A percentile compares a stretch with the other conserved stretches of the same genome.
Evolutionary conservation across 2,797 vertebrate genomes (phyloP).

Genomic region (Phalanger gymnotis): DNA sequence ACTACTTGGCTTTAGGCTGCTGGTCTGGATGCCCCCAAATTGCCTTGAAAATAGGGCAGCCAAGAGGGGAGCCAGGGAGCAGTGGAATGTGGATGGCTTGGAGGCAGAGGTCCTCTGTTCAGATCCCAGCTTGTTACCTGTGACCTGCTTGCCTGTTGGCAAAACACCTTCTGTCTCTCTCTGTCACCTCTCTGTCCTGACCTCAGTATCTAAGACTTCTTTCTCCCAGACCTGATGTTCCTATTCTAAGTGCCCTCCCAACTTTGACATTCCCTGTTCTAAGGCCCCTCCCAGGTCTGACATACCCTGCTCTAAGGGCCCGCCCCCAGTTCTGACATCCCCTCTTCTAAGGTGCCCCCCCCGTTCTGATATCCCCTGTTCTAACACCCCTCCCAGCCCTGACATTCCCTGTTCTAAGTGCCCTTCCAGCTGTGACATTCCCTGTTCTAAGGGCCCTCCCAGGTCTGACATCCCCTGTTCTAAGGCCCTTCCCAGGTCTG

Average conservation of each 20-base stretch:
- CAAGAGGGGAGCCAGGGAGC: neutral
- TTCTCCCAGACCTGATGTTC: neutral
- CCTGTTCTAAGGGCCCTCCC: neutral
- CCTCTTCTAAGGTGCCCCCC: neutral
- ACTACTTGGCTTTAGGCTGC: neutral
- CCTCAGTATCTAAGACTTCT: neutral
- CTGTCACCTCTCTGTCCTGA: too few species aligned
- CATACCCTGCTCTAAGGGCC: neutral
- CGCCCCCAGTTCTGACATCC: neutral
- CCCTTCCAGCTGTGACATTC: neutral
- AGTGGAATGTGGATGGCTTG: neutral
- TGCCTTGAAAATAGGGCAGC: neutral
- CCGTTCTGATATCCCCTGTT: neutral
- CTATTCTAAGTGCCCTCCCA: neutral
- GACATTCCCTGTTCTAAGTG: too few species aligned
- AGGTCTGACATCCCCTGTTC: too few species aligned
- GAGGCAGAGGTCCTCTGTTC: neutral
- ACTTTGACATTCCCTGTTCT: neutral
- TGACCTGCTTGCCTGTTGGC: neutral
- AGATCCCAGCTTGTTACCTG: neutral
- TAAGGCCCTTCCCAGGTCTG: too few species aligned
- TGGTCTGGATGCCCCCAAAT: neutral
- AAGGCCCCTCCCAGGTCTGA: neutral
- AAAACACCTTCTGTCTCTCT: neutral
- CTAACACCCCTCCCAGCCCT: neutral